phyloP scores from a whole-genome alignment of 2,888 invertebrate species.

The Ormyrus pomaceus region DNA sequence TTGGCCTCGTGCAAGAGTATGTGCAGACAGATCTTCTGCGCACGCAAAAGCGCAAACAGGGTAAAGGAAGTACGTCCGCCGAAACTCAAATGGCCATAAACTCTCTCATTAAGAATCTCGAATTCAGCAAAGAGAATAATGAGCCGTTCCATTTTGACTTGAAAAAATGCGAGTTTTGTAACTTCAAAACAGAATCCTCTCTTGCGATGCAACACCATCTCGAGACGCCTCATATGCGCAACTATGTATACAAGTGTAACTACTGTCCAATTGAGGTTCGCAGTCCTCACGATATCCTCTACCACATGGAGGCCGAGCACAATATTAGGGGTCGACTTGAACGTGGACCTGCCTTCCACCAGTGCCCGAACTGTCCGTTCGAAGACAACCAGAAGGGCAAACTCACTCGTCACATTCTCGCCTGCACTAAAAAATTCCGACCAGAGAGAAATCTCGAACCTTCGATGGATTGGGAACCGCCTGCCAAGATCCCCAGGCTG shows the following conservation, averaged over 20 bases:
- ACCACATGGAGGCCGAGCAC: slow-evolving; percentile 95
- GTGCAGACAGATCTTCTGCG: slow-evolving; percentile 94
- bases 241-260: slow-evolving; percentile 90
- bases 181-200: slow-evolving; percentile 91
- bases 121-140: slow-evolving; percentile 91
- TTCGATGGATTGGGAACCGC: slow-evolving; percentile 93
- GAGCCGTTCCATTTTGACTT: slow-evolving; percentile 85
- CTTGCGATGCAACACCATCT: slow-evolving; percentile 91
- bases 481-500: slow-evolving; percentile 90
- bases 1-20: slow-evolving; percentile 93
- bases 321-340: slow-evolving; percentile 89
- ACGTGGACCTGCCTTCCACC: slow-evolving; percentile 90
- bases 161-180: slow-evolving; percentile 92
- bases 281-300: slow-evolving; percentile 91
- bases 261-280: slow-evolving; percentile 89
- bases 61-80: slow-evolving; percentile 82
- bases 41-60: slow-evolving; percentile 90
- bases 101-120: slow-evolving; percentile 89
- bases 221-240: slow-evolving; percentile 94
- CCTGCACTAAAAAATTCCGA: slow-evolving; percentile 93
- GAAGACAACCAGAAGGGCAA: slow-evolving; percentile 96
- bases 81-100: slow-evolving; percentile 87
- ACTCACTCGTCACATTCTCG: slow-evolving; percentile 89
- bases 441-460: slow-evolving; percentile 91
- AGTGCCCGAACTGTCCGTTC: slow-evolving; percentile 95